phyloP scores from a whole-genome alignment of 2,888 invertebrate genomes.

The Pristionchus fissidentatus region DNA sequence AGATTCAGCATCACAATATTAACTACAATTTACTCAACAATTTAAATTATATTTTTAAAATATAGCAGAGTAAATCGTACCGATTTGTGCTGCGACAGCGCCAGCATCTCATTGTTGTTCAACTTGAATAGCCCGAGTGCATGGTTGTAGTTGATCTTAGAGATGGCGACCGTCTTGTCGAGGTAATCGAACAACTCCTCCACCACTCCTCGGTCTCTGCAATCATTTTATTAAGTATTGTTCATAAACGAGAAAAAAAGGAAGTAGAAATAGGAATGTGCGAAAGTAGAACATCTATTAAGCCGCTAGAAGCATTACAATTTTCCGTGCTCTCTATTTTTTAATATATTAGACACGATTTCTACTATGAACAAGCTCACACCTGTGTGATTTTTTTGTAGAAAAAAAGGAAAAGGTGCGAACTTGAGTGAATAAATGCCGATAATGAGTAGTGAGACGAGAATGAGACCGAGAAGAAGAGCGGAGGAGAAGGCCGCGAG shows the following conservation, averaged over 20 bases:
- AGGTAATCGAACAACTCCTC: constrained; percentile 73
- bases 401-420: no score
- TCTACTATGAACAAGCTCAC: no score
- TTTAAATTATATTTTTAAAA: background rate
- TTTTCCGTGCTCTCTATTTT: no score
- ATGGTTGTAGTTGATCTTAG: constrained; percentile 73
- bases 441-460: constrained; percentile 10
- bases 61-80: constrained; percentile 52
- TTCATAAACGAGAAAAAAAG: no score
- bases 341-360: no score
- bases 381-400: no score
- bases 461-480: constrained; percentile 1
- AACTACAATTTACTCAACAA: no score
- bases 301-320: no score
- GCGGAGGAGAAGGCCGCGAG: constrained; percentile 52
- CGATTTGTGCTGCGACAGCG: constrained; percentile 64
- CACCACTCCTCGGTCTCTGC: constrained; percentile 20
- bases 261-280: no score
- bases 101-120: constrained; percentile 64
- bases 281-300: no score
- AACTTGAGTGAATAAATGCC: constrained; percentile 29
- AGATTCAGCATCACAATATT: no score
- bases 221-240: no score
- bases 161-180: constrained; percentile 70
- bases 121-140: constrained; percentile 68